Evolutionary conservation across 2,797 vertebrate genomes (phyloP), one percentile per base, ranked within the genome.

Genomic region (Eupleurogrammus muticus): DNA sequence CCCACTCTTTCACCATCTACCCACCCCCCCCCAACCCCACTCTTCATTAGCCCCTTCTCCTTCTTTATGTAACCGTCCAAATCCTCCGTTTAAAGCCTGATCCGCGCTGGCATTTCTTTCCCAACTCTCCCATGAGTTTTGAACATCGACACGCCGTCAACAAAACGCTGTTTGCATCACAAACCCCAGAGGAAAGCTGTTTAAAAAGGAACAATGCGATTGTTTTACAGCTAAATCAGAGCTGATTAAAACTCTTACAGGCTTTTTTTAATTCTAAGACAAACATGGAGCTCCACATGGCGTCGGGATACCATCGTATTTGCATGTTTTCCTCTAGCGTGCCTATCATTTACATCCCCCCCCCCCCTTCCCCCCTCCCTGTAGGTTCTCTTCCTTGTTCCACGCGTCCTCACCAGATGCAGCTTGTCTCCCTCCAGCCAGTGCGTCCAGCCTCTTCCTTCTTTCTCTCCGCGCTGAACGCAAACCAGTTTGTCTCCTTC

Each of bases 391-490:
- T 77, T 77, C 79, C 74, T 85, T 65, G 67, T 87, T 70, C 56
- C 44, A 36, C 28, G 21, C 55, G 6, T 66, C 62, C 92, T 95
- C 84, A 96, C 95, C 96, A 97, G 88, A 81, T 97, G 94, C 48
- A 98, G 88, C 55, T 77, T 81, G 84, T 98, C 89, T 10, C 93
- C 96, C 47, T 97, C 95, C 74, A 98, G 82, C 97, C 97, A 99
- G 89, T 98, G 97, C 46, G 93, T 96, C 97, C 97, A 98, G 67
- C 97, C 97, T 44, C 96, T 90, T 79, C 96, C 97, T 35, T 94
- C 94, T 76, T 98, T 96, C 88, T 97, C 96, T 1, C 97, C 96
- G 47, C 76, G 91, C 90, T 99, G 97, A 49, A 96, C 90, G 6
- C 97, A 98, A 21, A 97, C 66, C 87, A 98, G 92, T 7, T 94